Evolutionary conservation across 2,113 vertebrate genomes (phyloP).

Genomic region (Noturus placidus): DNA sequence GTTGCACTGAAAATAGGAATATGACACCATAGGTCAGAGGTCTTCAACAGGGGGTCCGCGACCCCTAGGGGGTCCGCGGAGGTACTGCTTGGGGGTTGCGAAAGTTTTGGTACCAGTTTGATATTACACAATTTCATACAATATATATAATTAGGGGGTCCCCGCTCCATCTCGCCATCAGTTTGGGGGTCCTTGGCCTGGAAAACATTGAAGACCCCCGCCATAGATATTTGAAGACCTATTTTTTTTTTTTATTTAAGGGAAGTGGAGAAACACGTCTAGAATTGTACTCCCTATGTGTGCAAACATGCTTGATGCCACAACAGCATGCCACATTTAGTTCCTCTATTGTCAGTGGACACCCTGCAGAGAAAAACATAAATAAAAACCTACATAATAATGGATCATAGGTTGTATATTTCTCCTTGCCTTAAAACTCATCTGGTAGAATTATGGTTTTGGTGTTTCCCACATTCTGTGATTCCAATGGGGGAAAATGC

Average conservation of each 20-base stretch:
- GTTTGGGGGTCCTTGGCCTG: no score
- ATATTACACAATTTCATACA: no score
- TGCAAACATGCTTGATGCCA: constrained; percentile 19
- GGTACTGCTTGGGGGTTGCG: no score
- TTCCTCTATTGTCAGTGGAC: constrained; percentile 25
- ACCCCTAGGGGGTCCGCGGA: no score
- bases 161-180: no score
- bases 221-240: neutral
- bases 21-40: neutral
- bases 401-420: constrained; percentile 19
- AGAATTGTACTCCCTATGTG: constrained; percentile 8
- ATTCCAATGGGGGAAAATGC: neutral
- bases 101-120: no score
- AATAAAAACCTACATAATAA: constrained; percentile 2
- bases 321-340: constrained; percentile 26
- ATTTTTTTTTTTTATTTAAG: neutral
- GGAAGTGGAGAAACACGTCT: neutral
- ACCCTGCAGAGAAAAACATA: constrained; percentile 18
- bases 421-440: constrained; percentile 16
- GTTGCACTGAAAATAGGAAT: neutral
- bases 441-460: constrained; percentile 32
- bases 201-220: no score
- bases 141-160: no score
- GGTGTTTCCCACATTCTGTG: constrained; percentile 24
- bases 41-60: no score